A percentile compares a stretch with the other conserved stretches of the same genome.
phyloP scores from a whole-genome alignment of 2,888 invertebrate species.

The Danaus chrysippus region DNA sequence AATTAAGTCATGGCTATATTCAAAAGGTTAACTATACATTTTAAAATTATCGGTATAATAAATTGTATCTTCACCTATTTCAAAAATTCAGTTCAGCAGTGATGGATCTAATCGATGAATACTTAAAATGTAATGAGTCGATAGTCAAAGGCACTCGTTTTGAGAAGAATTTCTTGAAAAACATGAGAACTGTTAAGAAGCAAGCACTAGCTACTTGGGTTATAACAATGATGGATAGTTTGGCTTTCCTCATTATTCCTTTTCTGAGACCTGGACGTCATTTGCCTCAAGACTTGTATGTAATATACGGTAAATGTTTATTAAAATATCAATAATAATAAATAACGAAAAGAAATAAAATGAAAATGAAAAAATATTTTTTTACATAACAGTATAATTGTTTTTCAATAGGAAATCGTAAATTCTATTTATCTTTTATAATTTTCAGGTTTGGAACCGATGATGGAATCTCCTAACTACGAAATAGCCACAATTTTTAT shows the following conservation, averaged over 20 bases:
- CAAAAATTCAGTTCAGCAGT: too few relatives aligned
- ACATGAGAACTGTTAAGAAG: constrained; percentile 44
- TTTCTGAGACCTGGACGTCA: constrained; percentile 42
- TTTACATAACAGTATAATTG: too few relatives aligned
- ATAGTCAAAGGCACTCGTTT: constrained; percentile 41
- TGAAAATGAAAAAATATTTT: too few relatives aligned
- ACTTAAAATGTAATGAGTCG: constrained; percentile 38
- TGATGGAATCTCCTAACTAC: constrained; percentile 21
- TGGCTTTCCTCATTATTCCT: constrained; percentile 40
- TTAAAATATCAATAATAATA: too few relatives aligned
- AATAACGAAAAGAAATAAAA: too few relatives aligned
- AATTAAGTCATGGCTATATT: too few relatives aligned
- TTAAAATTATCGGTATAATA: constrained; percentile 36
- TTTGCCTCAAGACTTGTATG: background rate
- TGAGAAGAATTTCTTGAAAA: constrained; percentile 38
- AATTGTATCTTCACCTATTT: too few relatives aligned
- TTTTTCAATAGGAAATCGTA: background rate
- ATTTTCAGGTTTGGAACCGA: constrained; percentile 19
- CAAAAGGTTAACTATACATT: background rate
- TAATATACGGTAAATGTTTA: background rate
- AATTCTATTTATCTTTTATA: background rate
- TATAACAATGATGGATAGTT: constrained; percentile 43
- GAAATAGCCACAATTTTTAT: constrained; percentile 20
- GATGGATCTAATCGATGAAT: constrained; percentile 39
- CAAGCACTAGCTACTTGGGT: constrained; percentile 49